These are phyloP conservation scores for Panthera leo DNA, from an alignment of 2,113 vertebrate species.

Conservation along the genomic window DNA sequence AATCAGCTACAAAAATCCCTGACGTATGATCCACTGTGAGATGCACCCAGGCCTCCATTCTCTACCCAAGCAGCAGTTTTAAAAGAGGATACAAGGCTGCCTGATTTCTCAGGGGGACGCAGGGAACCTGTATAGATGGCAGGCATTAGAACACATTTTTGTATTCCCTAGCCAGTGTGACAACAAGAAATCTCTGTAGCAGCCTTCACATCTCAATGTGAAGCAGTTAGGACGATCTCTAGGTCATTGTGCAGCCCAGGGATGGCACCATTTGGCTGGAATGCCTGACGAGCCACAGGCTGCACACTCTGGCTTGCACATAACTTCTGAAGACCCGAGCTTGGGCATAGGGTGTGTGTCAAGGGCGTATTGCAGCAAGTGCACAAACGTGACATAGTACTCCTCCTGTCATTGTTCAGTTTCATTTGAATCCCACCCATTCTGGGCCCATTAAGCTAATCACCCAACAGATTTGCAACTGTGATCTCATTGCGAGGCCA, in stretches of 20 bases:
- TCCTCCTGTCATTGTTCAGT: neutral
- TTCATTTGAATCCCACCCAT: constrained; percentile 25
- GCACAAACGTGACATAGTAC: neutral
- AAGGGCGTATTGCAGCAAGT: rapidly evolving
- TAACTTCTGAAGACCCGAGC: neutral
- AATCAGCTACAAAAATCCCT: neutral
- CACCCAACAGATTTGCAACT: constrained; percentile 39
- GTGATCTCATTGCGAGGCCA: constrained; percentile 11
- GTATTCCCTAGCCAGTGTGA: neutral
- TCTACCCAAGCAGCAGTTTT: neutral
- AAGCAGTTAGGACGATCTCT: neutral
- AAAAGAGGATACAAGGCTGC: neutral
- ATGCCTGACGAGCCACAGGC: neutral
- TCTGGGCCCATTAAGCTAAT: constrained; percentile 48
- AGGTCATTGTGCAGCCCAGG: neutral
- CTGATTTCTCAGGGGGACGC: neutral
- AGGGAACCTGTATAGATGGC: neutral
- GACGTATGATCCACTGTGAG: neutral
- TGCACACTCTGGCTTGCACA: rapidly evolving
- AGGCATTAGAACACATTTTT: neutral
- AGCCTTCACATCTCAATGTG: neutral
- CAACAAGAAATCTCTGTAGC: neutral
- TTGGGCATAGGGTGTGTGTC: neutral
- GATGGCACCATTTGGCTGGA: neutral
- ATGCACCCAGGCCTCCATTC: neutral